Conservation (phyloP, 2,113 vertebrate species). For the Corydoras maculifer region DNA sequence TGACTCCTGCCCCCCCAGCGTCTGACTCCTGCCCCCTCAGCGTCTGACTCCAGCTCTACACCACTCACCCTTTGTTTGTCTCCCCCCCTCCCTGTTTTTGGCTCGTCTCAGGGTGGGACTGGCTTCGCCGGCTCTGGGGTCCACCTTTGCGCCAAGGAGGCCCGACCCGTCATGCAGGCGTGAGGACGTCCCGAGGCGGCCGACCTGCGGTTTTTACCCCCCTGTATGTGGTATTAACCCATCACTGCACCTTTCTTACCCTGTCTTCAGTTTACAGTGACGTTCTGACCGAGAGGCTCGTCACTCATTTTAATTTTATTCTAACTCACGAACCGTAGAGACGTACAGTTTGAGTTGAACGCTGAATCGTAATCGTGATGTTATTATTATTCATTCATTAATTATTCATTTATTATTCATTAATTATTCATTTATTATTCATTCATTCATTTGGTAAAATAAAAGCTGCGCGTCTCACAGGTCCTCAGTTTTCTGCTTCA, state of each 20-base stretch:
- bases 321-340: too few species aligned
- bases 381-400: neutral
- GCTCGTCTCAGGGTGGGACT: slow-evolving; percentile 68
- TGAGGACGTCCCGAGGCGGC: slow-evolving; percentile 46
- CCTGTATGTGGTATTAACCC: slow-evolving; percentile 15
- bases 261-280: too few species aligned
- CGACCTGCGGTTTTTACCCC: neutral
- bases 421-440: neutral
- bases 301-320: too few species aligned
- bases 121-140: slow-evolving; percentile 80
- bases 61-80: neutral
- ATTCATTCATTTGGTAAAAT: slow-evolving; percentile 12
- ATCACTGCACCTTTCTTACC: too few species aligned
- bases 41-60: neutral
- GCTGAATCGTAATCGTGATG: neutral
- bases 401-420: neutral
- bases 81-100: neutral
- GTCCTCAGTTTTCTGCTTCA: neutral
- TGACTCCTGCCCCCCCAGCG: neutral
- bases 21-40: neutral
- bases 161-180: slow-evolving; percentile 84
- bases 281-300: too few species aligned
- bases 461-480: slow-evolving; percentile 4
- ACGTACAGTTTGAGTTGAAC: too few species aligned
- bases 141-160: slow-evolving; percentile 75